A percentile compares a stretch with the other conserved stretches of the same genome.
Conservation (phyloP, 2,797 vertebrate genomes). For the Scomberomorus guttatus region DNA sequence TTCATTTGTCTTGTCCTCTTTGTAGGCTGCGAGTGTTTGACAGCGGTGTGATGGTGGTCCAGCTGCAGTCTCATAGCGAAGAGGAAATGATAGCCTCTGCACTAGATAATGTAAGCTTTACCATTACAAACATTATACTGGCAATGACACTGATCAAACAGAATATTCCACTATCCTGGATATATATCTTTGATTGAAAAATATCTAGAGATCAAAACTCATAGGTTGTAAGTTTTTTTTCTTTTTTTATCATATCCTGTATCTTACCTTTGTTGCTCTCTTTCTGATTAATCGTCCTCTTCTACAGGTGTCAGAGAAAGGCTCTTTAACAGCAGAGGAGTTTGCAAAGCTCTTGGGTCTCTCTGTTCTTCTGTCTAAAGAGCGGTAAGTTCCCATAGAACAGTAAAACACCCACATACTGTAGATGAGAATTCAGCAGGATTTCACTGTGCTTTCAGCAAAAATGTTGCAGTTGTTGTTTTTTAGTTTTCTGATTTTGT, state of each 20-base stretch:
- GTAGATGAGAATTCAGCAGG: too few species aligned
- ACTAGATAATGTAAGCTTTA: conserved; percentile 90
- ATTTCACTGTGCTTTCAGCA: too few species aligned
- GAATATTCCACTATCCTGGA: background rate
- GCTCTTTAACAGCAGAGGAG: conserved; percentile 96
- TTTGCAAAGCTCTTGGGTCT: conserved; percentile 97
- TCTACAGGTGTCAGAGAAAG: conserved; percentile 93
- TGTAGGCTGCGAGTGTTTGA: conserved; percentile 95
- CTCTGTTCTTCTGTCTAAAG: conserved; percentile 97
- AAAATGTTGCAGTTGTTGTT: background rate
- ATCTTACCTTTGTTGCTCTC: background rate
- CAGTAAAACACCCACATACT: background rate
- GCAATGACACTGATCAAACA: conserved; percentile 13
- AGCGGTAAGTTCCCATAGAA: conserved; percentile 84
- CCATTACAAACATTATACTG: conserved; percentile 23
- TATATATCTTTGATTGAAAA: background rate
- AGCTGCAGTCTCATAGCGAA: conserved; percentile 97
- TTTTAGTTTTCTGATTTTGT: conserved; percentile 1
- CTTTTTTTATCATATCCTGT: background rate
- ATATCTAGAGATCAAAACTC: background rate
- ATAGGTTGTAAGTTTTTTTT: background rate
- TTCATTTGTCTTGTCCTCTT: conserved; percentile 32
- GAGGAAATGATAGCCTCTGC: conserved; percentile 99
- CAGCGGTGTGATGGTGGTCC: conserved; percentile 99
- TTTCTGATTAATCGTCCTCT: conserved; percentile 8